Base-by-base conservation (phyloP, 2,888 invertebrate species). In the Prenolepis imparis region DNA sequence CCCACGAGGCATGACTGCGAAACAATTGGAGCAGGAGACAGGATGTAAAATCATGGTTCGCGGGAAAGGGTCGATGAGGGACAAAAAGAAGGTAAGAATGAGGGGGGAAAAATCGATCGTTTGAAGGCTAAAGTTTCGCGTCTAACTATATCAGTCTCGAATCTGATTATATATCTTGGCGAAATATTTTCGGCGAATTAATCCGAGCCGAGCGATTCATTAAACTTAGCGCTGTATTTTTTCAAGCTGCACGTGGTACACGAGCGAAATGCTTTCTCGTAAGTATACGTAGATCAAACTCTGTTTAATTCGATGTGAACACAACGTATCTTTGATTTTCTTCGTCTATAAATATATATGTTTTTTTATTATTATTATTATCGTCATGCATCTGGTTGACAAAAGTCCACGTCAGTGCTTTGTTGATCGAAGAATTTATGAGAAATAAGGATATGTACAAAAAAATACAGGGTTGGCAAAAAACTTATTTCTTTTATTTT, bases 11-110 rank as follows among this genome's bases (percentile, higher is more conserved):
- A 99, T 99, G 99, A 99, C 99, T 90, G 99, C 99, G 78, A 99
- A 99, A 96, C 99, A 99, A 96, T 96, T 99, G 95, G 99, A 99
- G 96, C 99, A 99, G 96, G 99, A 99, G 96, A 99, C 99, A 93
- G 99, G 99, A 92, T 99, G 99, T 96, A 99, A 99, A 97, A 99
- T 99, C 94, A 99, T 99, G 99, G 99, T 99, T 94, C 97, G 99
- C 96, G 99, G 99, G 95, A 99, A 99, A 96, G 99, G 99, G 89
- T 99, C 99, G 85, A 99, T 99, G 99, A 96, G 99, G 95, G 99
- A 99, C 95, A 99, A 99, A 96, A 98, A 99, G 96, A 99, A 99
- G 98, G 99, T 99, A 96, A 96, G 96, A 94, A 48, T 80, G 55
- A 82, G 5, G 15, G 28, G 6, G 28, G 6, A 15, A 12, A 12